Evolutionary conservation across 2,113 vertebrate species (phyloP).

Genomic region (Microcebus lehilahytsara): DNA sequence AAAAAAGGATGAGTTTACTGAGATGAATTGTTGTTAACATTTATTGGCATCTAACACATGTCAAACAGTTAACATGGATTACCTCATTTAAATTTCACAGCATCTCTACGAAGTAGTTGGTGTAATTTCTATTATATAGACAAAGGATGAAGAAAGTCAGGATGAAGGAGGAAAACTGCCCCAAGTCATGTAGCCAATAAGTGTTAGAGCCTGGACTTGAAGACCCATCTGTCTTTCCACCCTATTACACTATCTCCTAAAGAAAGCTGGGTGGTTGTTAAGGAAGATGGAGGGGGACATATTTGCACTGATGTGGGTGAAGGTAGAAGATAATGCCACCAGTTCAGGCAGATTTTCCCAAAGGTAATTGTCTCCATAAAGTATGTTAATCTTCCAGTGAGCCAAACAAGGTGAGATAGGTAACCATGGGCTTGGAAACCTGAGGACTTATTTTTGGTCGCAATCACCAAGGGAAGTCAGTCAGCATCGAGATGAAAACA

Average conservation of each 20-base stretch:
- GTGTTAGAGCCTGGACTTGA: background rate
- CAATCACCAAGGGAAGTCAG: background rate
- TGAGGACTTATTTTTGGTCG: background rate
- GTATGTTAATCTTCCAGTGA: background rate
- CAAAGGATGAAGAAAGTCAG: background rate
- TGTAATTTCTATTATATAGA: background rate
- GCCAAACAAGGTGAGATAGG: background rate
- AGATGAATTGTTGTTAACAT: background rate
- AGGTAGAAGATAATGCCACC: background rate
- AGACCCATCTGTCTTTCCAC: background rate
- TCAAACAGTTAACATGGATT: background rate
- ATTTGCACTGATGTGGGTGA: accelerated
- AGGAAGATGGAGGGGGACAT: background rate
- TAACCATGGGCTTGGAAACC: background rate
- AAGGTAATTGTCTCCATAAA: background rate
- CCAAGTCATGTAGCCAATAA: background rate
- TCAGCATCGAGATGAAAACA: background rate
- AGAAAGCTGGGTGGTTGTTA: background rate
- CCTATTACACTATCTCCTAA: background rate
- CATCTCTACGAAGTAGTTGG: background rate
- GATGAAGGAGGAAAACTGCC: background rate
- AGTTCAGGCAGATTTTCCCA: background rate
- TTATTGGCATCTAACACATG: background rate
- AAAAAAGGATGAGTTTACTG: background rate
- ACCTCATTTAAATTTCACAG: background rate